phyloP scores from a whole-genome alignment of 2,113 vertebrate genomes.

The Oncorhynchus mykiss region DNA sequence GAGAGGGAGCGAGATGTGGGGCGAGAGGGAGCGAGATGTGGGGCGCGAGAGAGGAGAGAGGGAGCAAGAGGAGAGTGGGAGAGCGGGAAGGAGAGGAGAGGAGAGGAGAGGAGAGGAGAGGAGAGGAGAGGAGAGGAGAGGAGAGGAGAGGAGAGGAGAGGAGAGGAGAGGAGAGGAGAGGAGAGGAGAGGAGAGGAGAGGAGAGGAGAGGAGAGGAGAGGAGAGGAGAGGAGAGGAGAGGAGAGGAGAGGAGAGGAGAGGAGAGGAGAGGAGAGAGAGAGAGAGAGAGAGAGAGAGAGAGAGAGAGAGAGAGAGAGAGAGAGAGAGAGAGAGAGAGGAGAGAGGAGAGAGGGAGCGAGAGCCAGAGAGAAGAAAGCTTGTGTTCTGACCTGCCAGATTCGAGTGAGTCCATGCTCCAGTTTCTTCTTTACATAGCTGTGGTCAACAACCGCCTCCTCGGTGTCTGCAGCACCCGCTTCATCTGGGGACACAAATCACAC shows the following conservation, averaged over 20 bases:
- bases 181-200: background rate
- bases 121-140: background rate
- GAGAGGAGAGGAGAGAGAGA: too few species aligned
- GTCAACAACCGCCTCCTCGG: slow-evolving; percentile 87
- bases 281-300: background rate
- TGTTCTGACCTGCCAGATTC: slow-evolving; percentile 94
- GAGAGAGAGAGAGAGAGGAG: background rate
- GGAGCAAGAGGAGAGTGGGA: accelerated
- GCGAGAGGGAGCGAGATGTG: too few species aligned
- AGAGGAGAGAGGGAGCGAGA: background rate
- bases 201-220: background rate
- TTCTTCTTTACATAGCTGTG: slow-evolving; percentile 98
- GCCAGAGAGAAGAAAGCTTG: background rate
- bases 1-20: too few species aligned
- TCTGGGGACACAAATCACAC: slow-evolving; percentile 46
- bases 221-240: background rate
- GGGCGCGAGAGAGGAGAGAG: background rate
- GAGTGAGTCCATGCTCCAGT: slow-evolving; percentile 90
- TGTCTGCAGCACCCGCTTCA: slow-evolving; percentile 52
- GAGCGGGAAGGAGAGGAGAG: too few species aligned
- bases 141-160: too few species aligned
- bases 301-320: background rate
- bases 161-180: too few species aligned
- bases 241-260: too few species aligned
- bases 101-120: background rate